A percentile compares a stretch with the other conserved stretches of the same genome.
phyloP scores from a whole-genome alignment of 2,888 invertebrate species.

The Himalopsyche kuldschensis region DNA sequence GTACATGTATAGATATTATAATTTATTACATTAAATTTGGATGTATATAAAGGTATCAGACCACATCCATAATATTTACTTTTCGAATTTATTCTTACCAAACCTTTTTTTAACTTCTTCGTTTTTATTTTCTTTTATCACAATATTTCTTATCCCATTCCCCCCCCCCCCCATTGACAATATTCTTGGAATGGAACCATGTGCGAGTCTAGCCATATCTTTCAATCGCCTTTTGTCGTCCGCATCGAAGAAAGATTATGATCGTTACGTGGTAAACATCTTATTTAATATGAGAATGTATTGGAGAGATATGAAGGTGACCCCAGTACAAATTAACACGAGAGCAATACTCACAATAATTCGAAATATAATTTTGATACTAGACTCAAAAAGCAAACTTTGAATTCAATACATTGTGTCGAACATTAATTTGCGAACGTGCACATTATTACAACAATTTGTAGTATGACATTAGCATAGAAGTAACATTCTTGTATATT shows the following conservation, averaged over 20 bases:
- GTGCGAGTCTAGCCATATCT: not conserved
- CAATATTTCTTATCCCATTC: not conserved
- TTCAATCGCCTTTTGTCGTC: not conserved
- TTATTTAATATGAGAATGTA: not conserved
- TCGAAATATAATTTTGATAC: not conserved
- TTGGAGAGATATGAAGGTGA: not conserved
- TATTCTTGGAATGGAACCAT: not conserved
- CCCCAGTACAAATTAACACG: not conserved
- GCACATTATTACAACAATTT: no score
- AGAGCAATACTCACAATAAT: not conserved
- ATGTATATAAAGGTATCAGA: not conserved
- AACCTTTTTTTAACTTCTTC: not conserved
- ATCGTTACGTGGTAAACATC: not conserved
- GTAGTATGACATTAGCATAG: no score
- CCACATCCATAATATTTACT: not conserved
- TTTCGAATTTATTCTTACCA: not conserved
- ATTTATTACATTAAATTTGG: not conserved
- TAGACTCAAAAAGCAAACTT: no score
- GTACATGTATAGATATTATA: not conserved
- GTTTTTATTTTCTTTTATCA: not conserved
- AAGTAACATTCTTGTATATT: no score
- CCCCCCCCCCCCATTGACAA: not conserved
- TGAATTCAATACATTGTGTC: no score
- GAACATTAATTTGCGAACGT: no score
- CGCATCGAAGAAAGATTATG: not conserved